Evolutionary conservation across 2,797 vertebrate genomes (phyloP), one percentile per base, ranked within the genome.

Genomic region (Enteromius viviparus): DNA sequence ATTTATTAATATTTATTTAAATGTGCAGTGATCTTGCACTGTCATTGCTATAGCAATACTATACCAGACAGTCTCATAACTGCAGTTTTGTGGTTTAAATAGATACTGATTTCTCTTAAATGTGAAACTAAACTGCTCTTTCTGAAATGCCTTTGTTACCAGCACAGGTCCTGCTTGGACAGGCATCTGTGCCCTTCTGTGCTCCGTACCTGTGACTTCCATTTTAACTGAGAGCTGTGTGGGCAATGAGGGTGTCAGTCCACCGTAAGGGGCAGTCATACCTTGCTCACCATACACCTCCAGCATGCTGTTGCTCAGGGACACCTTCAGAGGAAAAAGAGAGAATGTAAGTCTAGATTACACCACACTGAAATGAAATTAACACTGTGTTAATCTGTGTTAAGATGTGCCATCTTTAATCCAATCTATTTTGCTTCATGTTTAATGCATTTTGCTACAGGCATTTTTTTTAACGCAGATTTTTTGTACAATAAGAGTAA

Each of bases 271-370:
- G 92, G 94, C 85, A 88, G 95, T 94, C 94, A 96, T 96, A 94
- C 95, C 95, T 94, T 94, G 96, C 89, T 98, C 97, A 88, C 91
- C 95, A 91, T 97, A 99, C 82, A 97, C 86, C 89, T 98, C 97
- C 96, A 99, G 94, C 96, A 98, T 96, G 91, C 93, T 96, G 92
- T 94, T 93, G 87, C 96, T 96, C 87, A 98, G 93, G 87, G 91
- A 93, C 85, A 91, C 89, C 90, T 96, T 55, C 51, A 70, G 75
- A 70, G 64, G 58, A 87, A 53, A 87, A 58, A 88, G 42, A 64
- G 55, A 21, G 49, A 21, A 64, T 47, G 53, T 76, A 9, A 76
- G 60, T 76, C 53, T 11, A 60, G 53, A 76, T 42, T 26, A 5
- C 60, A 45, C 42, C 14, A 42, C 74, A 77, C 2, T 0, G 14